These are phyloP conservation scores for Poecilia gillii DNA, from an alignment of 2,797 vertebrate species.

Conservation along the genomic window DNA sequence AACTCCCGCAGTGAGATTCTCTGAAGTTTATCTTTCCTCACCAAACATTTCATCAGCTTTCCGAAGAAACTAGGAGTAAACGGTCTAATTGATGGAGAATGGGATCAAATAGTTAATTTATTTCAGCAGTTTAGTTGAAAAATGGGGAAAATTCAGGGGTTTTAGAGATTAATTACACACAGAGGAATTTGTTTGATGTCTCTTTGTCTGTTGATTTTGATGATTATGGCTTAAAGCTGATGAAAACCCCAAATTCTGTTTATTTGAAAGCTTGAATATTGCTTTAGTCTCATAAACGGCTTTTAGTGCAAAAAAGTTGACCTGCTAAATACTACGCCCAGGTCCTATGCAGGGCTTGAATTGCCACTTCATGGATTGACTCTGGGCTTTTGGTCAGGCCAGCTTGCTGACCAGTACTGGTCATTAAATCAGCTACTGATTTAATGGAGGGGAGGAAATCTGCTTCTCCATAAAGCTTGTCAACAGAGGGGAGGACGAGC, in stretches of 20 bases:
- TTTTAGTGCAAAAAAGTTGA: background rate
- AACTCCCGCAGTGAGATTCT: background rate
- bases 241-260: background rate
- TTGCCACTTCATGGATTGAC: background rate
- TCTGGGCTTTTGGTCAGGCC: background rate
- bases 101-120: background rate
- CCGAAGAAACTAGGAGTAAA: background rate
- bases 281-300: background rate
- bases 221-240: background rate
- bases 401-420: background rate
- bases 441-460: background rate
- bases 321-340: background rate
- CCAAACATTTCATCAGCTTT: background rate
- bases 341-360: background rate
- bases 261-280: background rate
- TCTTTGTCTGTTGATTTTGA: background rate
- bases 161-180: background rate
- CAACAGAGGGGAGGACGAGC: background rate
- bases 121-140: background rate
- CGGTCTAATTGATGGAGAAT: background rate
- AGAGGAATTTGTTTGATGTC: background rate
- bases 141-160: background rate
- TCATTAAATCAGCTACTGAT: background rate
- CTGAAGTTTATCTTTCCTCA: background rate
- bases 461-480: background rate